Percentiles rank a stretch among this genome's conserved stretches.
Conservation (phyloP, 2,888 invertebrate species). For the Napeogenes sylphis region DNA sequence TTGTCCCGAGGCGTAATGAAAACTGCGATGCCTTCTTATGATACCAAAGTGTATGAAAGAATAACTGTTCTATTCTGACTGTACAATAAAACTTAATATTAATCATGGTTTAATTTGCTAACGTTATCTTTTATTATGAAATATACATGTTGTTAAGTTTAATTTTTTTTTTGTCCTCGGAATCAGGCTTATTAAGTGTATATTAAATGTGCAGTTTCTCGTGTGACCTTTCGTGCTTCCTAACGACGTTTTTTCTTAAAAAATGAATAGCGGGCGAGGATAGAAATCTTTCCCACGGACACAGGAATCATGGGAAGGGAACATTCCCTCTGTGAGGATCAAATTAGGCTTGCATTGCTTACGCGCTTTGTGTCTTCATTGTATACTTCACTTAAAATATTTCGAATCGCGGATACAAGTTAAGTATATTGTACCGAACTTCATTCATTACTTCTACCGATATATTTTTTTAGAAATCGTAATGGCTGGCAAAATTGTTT, state of each 20-base stretch:
- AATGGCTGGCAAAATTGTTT: constrained; percentile 10
- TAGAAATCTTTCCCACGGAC: constrained; percentile 73
- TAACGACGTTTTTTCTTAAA: constrained; percentile 61
- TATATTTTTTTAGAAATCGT: background rate
- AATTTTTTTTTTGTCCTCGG: background rate
- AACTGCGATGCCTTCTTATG: constrained; percentile 34
- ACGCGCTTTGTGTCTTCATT: constrained; percentile 18
- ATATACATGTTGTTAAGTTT: background rate
- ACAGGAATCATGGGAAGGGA: constrained; percentile 58
- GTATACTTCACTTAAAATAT: constrained; percentile 16
- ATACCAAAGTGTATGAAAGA: constrained; percentile 37
- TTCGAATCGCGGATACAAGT: background rate
- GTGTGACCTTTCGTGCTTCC: constrained; percentile 67
- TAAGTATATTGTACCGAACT: too few relatives aligned
- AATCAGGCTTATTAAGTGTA: background rate
- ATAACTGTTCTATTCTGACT: constrained; percentile 27
- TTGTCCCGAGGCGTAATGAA: constrained; percentile 37
- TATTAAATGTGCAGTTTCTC: constrained; percentile 41
- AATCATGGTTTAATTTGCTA: constrained; percentile 29
- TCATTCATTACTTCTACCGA: background rate
- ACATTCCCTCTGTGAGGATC: constrained; percentile 36
- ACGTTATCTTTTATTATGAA: constrained; percentile 24
- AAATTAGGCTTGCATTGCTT: constrained; percentile 29
- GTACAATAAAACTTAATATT: constrained; percentile 22
- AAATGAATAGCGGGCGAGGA: constrained; percentile 62